phyloP scores from a whole-genome alignment of 2,888 invertebrate genomes.

The Harmothoe impar region DNA sequence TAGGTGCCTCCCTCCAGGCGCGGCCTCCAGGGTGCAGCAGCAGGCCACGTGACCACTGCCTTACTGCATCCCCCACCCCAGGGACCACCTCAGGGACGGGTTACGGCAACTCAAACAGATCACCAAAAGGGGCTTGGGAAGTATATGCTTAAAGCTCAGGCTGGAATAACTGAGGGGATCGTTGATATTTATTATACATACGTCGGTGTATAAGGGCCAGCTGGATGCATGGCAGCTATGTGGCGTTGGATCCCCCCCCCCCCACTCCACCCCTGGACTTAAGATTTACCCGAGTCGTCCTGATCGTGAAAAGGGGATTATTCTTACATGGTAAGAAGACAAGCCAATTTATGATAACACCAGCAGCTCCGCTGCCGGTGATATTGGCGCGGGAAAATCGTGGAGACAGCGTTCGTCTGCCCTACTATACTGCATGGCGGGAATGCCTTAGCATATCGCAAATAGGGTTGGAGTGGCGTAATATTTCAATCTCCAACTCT shows the following conservation, averaged over 20 bases:
- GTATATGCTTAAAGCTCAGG: conserved; percentile 1
- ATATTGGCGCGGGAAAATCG: too few relatives aligned
- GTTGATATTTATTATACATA: neutral
- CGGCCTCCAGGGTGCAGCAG: too few relatives aligned
- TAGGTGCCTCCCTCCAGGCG: too few relatives aligned
- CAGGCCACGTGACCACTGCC: too few relatives aligned
- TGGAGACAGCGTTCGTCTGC: too few relatives aligned
- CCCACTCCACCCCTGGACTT: neutral
- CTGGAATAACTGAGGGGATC: conserved; percentile 8
- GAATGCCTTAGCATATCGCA: too few relatives aligned
- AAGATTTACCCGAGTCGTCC: neutral
- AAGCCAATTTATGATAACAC: neutral
- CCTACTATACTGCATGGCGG: too few relatives aligned
- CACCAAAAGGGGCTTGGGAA: conserved; percentile 9
- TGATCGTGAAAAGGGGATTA: conserved; percentile 46
- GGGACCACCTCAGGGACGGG: neutral
- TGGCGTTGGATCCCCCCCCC: conserved; percentile 28
- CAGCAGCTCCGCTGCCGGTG: too few relatives aligned
- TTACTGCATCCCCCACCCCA: neutral
- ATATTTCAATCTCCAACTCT: too few relatives aligned
- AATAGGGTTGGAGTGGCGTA: too few relatives aligned
- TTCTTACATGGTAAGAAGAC: conserved; percentile 16
- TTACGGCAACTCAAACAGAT: conserved; percentile 17
- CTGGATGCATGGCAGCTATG: conserved; percentile 48
- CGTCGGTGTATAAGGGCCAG: neutral